Base-by-base conservation (phyloP, 2,888 invertebrate genomes). In the Dasypogon diadema region DNA sequence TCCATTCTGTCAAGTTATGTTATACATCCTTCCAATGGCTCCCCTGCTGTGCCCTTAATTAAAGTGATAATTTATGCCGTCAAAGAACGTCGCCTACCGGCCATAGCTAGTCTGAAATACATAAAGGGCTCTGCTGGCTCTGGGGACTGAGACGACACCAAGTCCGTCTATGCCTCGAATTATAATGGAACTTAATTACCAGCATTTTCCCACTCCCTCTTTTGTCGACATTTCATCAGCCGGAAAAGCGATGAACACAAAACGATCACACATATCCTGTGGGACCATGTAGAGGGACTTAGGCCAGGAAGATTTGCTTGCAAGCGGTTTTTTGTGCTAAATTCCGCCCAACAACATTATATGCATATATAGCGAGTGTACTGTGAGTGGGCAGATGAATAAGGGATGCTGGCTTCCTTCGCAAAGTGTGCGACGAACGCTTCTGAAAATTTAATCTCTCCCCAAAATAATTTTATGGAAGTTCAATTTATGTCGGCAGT, bases 61-160 rank as follows among this genome's bases (percentile, higher is more conserved):
- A 74, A 74, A 74, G 74, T 74, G 74, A 74, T 60, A 74, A 74
- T 74, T 74, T 74, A 74, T 74, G 46, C 60, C 60, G 60, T 74
- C 48, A 74, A 48, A 74, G 58, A 74, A 34, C 42, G 74, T 56
- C 24, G 37, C 73, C 73, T 56, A 56, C 37, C 54, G 21, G 37
- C 18, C 70, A 70, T 14, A 54, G 54, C 16, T 2, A n/a, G 42
- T 18, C 30, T 54, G 21, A 70, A 70, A 70, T 51, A 54, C 54
- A 70, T 51, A 70, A 70, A 70, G 30, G 54, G 51, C 70, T 34
- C 18, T 54, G 18, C n/a, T 6, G 26, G 4, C 26, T 26, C n/a
- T 56, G 56, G 26, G 14, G 24, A 14, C 4, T n/a, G 14, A 2
- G 30, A n/a, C 70, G 21, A 14, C 22, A 70, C 54, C 70, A 21